phyloP scores from a whole-genome alignment of 2,797 vertebrate genomes.

The Cottoperca gobio region DNA sequence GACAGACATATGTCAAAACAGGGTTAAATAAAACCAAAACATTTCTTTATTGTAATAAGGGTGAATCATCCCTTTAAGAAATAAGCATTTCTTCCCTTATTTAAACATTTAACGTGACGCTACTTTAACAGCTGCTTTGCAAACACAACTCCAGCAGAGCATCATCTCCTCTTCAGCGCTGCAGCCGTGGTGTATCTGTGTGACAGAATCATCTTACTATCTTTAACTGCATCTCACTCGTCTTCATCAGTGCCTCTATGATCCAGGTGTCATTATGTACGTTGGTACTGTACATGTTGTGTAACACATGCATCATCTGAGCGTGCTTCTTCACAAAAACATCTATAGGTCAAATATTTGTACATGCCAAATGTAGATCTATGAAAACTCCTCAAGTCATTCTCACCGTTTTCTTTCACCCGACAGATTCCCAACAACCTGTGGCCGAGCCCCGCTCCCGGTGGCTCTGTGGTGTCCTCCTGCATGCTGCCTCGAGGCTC shows the following conservation, averaged over 20 bases:
- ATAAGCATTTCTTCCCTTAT: neutral
- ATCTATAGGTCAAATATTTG: neutral
- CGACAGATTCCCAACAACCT: slow-evolving; percentile 97
- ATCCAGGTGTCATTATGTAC: neutral
- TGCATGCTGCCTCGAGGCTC: slow-evolving; percentile 98
- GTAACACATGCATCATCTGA: too few relatives aligned
- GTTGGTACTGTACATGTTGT: neutral
- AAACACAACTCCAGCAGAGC: too few relatives aligned
- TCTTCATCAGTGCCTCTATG: neutral
- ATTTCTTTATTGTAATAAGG: neutral
- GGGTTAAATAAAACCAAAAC: neutral
- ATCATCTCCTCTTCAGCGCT: too few relatives aligned
- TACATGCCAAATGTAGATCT: neutral
- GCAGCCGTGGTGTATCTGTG: too few relatives aligned
- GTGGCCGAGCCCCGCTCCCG: slow-evolving; percentile 89
- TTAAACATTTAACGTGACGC: neutral
- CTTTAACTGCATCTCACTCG: neutral
- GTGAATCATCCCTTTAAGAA: neutral
- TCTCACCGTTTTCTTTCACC: neutral
- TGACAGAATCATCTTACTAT: neutral
- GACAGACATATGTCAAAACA: neutral
- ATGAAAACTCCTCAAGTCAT: neutral
- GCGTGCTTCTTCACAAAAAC: neutral
- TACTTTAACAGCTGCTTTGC: neutral
- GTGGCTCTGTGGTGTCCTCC: slow-evolving; percentile 93